These are phyloP conservation scores for Popillia japonica DNA, from an alignment of 1,140 invertebrate genomes.

Conservation along the genomic window DNA sequence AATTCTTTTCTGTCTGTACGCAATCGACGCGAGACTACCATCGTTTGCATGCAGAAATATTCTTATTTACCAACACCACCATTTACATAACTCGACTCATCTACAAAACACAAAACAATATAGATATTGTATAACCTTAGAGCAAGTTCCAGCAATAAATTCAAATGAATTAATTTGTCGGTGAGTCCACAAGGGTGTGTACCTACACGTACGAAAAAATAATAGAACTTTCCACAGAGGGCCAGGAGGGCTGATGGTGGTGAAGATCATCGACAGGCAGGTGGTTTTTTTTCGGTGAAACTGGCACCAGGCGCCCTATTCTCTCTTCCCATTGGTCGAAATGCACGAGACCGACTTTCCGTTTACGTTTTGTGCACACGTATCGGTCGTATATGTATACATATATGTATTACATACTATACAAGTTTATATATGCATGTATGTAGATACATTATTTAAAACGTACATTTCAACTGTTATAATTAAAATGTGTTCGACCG, in stretches of 20 bases:
- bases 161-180: conserved; percentile 9
- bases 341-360: conserved; percentile 39
- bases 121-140: background rate
- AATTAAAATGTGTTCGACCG: conserved; percentile 32
- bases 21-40: no score
- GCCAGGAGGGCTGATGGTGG: conserved; percentile 35
- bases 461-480: conserved; percentile 2
- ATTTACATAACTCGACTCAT: background rate
- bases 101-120: background rate
- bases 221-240: conserved; percentile 29
- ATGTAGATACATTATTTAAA: background rate
- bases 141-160: background rate
- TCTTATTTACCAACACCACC: no score
- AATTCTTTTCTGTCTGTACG: no score
- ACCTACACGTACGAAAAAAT: conserved; percentile 13
- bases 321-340: conserved; percentile 33
- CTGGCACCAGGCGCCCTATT: conserved; percentile 39
- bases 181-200: conserved; percentile 14
- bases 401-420: background rate
- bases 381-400: background rate
- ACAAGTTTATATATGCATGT: background rate
- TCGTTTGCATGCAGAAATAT: no score
- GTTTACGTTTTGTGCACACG: conserved; percentile 11
- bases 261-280: conserved; percentile 38
- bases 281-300: conserved; percentile 42